phyloP scores from a whole-genome alignment of 1,140 invertebrate species.

The Pissodes strobi region DNA sequence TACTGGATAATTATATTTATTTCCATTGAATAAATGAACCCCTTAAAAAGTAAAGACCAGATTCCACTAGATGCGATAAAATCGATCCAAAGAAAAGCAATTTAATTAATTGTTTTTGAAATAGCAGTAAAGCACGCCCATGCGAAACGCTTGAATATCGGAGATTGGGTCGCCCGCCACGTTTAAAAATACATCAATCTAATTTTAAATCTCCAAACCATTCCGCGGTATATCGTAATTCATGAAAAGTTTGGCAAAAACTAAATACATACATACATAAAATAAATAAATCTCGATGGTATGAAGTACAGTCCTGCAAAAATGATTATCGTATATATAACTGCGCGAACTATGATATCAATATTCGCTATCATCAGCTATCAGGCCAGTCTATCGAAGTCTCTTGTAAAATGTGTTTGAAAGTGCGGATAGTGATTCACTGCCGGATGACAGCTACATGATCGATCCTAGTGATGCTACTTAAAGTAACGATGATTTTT shows the following conservation, averaged over 20 bases:
- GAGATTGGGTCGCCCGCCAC: not conserved
- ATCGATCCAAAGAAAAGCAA: too few species aligned
- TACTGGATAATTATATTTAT: too few species aligned
- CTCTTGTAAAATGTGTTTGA: slow-evolving; percentile 39
- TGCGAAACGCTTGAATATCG: not conserved
- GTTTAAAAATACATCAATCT: slow-evolving; percentile 20
- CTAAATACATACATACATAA: slow-evolving; percentile 1
- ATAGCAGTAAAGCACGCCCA: not conserved
- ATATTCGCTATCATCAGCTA: slow-evolving; percentile 44
- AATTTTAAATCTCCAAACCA: slow-evolving; percentile 6
- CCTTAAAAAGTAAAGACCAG: too few species aligned
- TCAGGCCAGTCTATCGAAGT: slow-evolving; percentile 39
- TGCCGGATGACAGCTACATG: slow-evolving; percentile 11
- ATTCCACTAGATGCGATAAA: too few species aligned
- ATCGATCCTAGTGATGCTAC: slow-evolving; percentile 31
- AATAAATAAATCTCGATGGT: not conserved
- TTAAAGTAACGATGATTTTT: slow-evolving; percentile 18
- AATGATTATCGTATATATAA: slow-evolving; percentile 31
- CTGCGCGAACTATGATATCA: slow-evolving; percentile 40
- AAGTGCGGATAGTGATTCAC: slow-evolving; percentile 29
- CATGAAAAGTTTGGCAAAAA: slow-evolving; percentile 2
- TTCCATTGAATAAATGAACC: too few species aligned
- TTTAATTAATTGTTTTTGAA: not conserved
- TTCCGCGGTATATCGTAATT: slow-evolving; percentile 5
- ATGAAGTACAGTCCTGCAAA: slow-evolving; percentile 27